These are phyloP conservation scores for Ormyrus thymus DNA, from an alignment of 2,888 invertebrate genomes.

Conservation along the genomic window DNA sequence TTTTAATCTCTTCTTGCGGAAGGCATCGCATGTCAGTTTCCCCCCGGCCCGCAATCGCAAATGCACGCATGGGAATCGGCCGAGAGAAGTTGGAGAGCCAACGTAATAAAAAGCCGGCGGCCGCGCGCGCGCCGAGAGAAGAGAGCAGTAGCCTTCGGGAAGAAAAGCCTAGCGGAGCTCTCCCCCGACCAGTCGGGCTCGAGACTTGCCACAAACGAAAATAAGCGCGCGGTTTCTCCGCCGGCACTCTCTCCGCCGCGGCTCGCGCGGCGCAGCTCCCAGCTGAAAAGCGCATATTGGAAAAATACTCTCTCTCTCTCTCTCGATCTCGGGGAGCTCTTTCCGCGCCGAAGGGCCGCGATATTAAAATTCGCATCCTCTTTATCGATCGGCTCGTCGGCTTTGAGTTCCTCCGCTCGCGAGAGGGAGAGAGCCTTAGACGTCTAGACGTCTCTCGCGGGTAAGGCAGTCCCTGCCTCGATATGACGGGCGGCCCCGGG, in stretches of 20 bases:
- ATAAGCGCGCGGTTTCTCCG: slow-evolving; percentile 11
- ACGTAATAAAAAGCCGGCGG: slow-evolving; percentile 45
- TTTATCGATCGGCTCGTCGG: slow-evolving; percentile 38
- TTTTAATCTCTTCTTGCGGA: slow-evolving; percentile 26
- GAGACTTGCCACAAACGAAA: neutral
- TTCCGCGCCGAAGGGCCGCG: slow-evolving; percentile 25
- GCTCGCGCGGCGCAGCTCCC: neutral
- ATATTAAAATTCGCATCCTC: slow-evolving; percentile 58
- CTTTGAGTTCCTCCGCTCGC: slow-evolving; percentile 52
- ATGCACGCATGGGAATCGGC: neutral
- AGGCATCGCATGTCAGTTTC: neutral
- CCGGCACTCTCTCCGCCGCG: neutral
- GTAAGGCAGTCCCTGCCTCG: slow-evolving; percentile 24
- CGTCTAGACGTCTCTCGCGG: slow-evolving; percentile 53
- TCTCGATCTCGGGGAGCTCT: slow-evolving; percentile 2
- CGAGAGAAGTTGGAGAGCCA: slow-evolving; percentile 16
- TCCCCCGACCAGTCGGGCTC: too few relatives aligned
- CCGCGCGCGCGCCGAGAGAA: neutral
- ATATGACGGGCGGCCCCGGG: slow-evolving; percentile 4
- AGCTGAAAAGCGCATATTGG: slow-evolving; percentile 45
- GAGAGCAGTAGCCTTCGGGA: neutral
- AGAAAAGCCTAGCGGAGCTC: neutral
- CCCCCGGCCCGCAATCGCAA: too few relatives aligned
- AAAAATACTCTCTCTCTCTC: slow-evolving; percentile 40
- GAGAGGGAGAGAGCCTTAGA: slow-evolving; percentile 25